Percentiles rank a stretch among this genome's conserved stretches.
Evolutionary conservation across 2,888 invertebrate species (phyloP).

Genomic region (Cheilosia urbana): DNA sequence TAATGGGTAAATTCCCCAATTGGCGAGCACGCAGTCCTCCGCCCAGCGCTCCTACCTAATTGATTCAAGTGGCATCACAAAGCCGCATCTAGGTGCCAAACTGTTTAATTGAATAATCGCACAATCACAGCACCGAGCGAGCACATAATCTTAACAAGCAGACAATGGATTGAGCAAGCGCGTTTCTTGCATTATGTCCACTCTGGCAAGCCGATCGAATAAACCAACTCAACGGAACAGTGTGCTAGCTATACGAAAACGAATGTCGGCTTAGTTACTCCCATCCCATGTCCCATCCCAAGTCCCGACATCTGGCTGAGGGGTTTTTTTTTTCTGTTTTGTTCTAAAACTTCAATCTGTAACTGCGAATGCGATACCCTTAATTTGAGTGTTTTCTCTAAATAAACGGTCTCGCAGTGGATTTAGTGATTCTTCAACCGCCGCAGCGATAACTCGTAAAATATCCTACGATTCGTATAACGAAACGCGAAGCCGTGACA

Average conservation of each 20-base stretch:
- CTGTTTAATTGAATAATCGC: slow-evolving; percentile 69
- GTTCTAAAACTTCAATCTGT: slow-evolving; percentile 39
- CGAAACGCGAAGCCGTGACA: slow-evolving; percentile 8
- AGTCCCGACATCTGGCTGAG: slow-evolving; percentile 16
- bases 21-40: slow-evolving; percentile 30
- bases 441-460: slow-evolving; percentile 56
- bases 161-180: slow-evolving; percentile 51
- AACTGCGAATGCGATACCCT: slow-evolving; percentile 43
- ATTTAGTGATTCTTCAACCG: slow-evolving; percentile 67
- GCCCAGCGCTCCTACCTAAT: slow-evolving; percentile 35
- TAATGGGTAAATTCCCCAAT: slow-evolving; percentile 45
- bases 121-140: slow-evolving; percentile 33
- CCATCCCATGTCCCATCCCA: too few relatives aligned
- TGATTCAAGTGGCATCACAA: slow-evolving; percentile 59
- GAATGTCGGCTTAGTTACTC: slow-evolving; percentile 23
- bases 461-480: slow-evolving; percentile 22
- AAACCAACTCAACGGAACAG: slow-evolving; percentile 19
- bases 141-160: slow-evolving; percentile 60
- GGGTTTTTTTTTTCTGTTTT: background rate
- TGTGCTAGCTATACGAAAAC: slow-evolving; percentile 30
- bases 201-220: background rate
- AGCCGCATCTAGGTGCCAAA: slow-evolving; percentile 65
- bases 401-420: slow-evolving; percentile 50
- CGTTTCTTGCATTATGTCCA: slow-evolving; percentile 25
- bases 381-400: slow-evolving; percentile 54